Evolutionary conservation across 2,113 vertebrate genomes (phyloP).

Genomic region (Xiphophorus couchianus): DNA sequence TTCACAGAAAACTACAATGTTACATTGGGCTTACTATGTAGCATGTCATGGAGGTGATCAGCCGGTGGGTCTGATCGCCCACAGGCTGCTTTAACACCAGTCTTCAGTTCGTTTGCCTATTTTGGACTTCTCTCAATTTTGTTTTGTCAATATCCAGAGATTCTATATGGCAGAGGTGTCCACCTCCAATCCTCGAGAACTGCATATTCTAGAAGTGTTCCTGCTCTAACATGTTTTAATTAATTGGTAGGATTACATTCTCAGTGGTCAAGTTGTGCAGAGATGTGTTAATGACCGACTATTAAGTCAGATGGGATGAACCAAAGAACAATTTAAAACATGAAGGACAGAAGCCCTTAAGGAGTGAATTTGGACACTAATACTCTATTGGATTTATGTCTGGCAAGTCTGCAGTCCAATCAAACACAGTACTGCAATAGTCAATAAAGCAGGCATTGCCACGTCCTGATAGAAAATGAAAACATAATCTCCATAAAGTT

Average conservation of each 20-base stretch:
- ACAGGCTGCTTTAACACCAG: too few relatives aligned
- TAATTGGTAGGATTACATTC: neutral
- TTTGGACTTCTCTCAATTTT: too few relatives aligned
- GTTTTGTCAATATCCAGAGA: neutral
- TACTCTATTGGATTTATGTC: neutral
- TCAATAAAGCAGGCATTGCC: neutral
- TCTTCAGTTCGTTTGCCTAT: too few relatives aligned
- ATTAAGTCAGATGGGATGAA: neutral
- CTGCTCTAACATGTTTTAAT: neutral
- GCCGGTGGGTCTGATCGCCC: too few relatives aligned
- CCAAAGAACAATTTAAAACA: neutral
- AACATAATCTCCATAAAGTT: neutral
- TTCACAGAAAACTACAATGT: too few relatives aligned
- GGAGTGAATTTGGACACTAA: neutral
- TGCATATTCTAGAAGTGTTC: neutral
- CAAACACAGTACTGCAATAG: neutral
- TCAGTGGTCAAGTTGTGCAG: neutral
- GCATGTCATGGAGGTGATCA: too few relatives aligned
- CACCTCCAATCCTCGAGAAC: neutral
- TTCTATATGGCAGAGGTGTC: neutral
- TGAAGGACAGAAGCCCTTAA: neutral
- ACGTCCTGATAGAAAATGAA: neutral
- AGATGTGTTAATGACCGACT: neutral
- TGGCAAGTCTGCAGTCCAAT: neutral
- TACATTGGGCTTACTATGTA: too few relatives aligned